Conservation (phyloP, 2,113 vertebrate genomes). For the Caranx melampygus region DNA sequence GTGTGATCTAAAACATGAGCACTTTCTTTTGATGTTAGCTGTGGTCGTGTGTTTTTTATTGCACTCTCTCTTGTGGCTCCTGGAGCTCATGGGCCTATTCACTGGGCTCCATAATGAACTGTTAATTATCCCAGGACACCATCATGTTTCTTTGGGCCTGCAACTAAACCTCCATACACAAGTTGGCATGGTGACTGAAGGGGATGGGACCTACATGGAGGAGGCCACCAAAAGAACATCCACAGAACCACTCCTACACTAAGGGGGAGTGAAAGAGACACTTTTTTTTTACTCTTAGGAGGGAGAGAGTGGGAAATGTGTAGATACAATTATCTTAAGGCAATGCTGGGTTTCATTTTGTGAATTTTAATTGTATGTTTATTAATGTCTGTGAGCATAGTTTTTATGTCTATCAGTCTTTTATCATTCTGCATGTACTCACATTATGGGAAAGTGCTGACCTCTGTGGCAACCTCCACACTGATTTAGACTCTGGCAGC, state of each 20-base stretch:
- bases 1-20: constrained; percentile 51
- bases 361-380: neutral
- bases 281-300: neutral
- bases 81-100: constrained; percentile 63
- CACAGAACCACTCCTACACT: constrained; percentile 11
- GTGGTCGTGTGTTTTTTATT: constrained; percentile 56
- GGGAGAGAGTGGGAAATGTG: constrained; percentile 17
- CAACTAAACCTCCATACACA: constrained; percentile 57
- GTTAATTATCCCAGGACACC: constrained; percentile 80
- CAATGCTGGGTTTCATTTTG: neutral
- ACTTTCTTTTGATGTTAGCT: constrained; percentile 69
- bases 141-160: constrained; percentile 66
- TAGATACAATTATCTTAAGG: constrained; percentile 14
- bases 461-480: constrained; percentile 51
- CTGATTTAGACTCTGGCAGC: constrained; percentile 50
- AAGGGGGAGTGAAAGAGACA: constrained; percentile 34
- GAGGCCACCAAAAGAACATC: constrained; percentile 59
- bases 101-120: constrained; percentile 73
- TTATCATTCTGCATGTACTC: neutral
- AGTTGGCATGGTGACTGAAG: constrained; percentile 82
- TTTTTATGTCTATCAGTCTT: constrained; percentile 22
- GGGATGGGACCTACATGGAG: constrained; percentile 55
- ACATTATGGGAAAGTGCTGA: constrained; percentile 74
- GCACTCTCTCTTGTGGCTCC: constrained; percentile 53
- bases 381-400: neutral